These are phyloP conservation scores for Solenopsis invicta DNA, from an alignment of 1,140 invertebrate species.

Conservation along the genomic window DNA sequence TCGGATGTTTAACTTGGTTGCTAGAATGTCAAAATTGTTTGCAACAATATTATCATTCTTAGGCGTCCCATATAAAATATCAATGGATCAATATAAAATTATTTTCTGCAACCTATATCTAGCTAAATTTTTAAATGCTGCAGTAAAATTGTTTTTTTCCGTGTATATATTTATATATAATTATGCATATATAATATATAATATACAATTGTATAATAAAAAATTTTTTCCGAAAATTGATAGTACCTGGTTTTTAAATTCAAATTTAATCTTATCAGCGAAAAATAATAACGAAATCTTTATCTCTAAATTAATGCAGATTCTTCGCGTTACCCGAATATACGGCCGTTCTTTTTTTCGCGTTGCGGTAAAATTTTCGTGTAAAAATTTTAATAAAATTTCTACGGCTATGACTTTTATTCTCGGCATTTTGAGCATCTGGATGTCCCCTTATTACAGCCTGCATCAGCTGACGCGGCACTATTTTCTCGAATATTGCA, in stretches of 20 bases:
- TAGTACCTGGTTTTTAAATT: background rate
- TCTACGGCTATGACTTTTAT: background rate
- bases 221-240: too few species aligned
- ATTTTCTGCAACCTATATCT: too few species aligned
- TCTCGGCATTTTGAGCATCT: background rate
- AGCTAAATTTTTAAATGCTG: too few species aligned
- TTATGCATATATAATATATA: too few species aligned
- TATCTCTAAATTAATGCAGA: background rate
- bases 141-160: too few species aligned
- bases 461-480: background rate
- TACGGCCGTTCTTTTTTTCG: background rate
- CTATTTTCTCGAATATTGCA: background rate
- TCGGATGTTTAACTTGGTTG: too few species aligned
- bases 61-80: too few species aligned
- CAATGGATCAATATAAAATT: too few species aligned
- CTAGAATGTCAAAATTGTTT: too few species aligned
- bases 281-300: background rate
- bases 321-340: background rate
- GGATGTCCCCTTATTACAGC: background rate
- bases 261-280: background rate
- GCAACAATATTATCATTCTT: too few species aligned
- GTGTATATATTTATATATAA: too few species aligned
- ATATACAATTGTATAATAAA: too few species aligned
- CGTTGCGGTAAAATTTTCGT: background rate
- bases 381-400: background rate